phyloP scores from a whole-genome alignment of 2,797 vertebrate genomes.

The Euthynnus affinis region DNA sequence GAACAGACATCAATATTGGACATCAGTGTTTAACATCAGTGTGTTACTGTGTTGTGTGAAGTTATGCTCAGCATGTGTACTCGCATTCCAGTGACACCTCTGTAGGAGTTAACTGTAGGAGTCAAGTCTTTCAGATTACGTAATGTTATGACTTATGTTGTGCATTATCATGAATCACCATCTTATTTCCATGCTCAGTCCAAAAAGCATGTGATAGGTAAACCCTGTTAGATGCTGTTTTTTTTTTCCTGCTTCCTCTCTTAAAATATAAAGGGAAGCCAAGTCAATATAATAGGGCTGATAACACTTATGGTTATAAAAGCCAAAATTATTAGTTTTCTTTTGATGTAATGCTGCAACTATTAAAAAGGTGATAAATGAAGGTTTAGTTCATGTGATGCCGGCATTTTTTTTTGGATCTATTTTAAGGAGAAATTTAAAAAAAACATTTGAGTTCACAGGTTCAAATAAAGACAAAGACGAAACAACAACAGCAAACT shows the following conservation, averaged over 20 bases:
- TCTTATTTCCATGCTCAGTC: conserved; percentile 14
- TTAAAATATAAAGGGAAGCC: background rate
- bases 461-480: conserved; percentile 4
- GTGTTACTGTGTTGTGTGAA: conserved; percentile 31
- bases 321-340: background rate
- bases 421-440: too few species aligned
- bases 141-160: conserved; percentile 37
- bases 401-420: background rate
- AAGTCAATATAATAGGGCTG: background rate
- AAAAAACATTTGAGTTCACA: background rate
- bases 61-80: conserved; percentile 23
- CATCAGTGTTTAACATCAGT: too few species aligned
- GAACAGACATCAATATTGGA: conserved; percentile 10
- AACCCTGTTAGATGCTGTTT: conserved; percentile 1
- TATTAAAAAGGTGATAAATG: background rate
- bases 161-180: conserved; percentile 39
- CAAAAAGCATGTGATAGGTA: conserved; percentile 34
- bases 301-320: background rate
- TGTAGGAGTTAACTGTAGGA: conserved; percentile 54
- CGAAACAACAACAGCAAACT: too few species aligned
- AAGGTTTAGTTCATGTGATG: background rate
- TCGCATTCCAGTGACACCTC: conserved; percentile 42
- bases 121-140: conserved; percentile 45
- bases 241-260: background rate
- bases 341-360: background rate